These are phyloP conservation scores for Xiphydria camelus DNA, from an alignment of 2,888 invertebrate genomes.

Conservation along the genomic window DNA sequence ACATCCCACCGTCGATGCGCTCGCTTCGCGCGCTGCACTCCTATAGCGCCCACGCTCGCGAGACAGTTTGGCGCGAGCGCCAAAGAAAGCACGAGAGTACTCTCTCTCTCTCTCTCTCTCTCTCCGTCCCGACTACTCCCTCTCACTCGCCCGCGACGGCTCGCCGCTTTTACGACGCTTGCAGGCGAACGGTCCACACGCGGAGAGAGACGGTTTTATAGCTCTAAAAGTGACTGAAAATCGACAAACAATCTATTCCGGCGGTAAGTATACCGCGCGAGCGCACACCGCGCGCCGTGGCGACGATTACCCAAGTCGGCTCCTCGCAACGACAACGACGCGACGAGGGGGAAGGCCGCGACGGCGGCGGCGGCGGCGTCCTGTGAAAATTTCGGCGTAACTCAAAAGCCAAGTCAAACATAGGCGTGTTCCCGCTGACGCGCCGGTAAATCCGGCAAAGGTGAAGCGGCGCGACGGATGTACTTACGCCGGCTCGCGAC, in stretches of 20 bases:
- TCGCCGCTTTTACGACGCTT: too few species aligned
- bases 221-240: constrained; percentile 44
- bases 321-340: not conserved
- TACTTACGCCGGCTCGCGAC: too few species aligned
- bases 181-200: too few species aligned
- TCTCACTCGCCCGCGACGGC: too few species aligned
- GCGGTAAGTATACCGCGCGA: not conserved
- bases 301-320: constrained; percentile 13
- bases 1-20: too few species aligned
- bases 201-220: constrained; percentile 35
- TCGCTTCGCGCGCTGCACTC: too few species aligned
- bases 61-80: too few species aligned
- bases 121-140: too few species aligned
- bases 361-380: constrained; percentile 38
- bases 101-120: too few species aligned
- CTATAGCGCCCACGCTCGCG: too few species aligned
- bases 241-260: constrained; percentile 50
- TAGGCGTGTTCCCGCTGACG: constrained; percentile 48
- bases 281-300: not conserved
- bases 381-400: constrained; percentile 55
- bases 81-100: too few species aligned
- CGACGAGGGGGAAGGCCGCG: not conserved
- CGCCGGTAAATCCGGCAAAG: constrained; percentile 49
- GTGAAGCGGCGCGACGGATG: too few species aligned
- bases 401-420: constrained; percentile 56